A percentile compares a stretch with the other conserved stretches of the same genome.
These are phyloP conservation scores for Oscheius myriophilus DNA, from an alignment of 2,888 invertebrate genomes.

Conservation along the genomic window DNA sequence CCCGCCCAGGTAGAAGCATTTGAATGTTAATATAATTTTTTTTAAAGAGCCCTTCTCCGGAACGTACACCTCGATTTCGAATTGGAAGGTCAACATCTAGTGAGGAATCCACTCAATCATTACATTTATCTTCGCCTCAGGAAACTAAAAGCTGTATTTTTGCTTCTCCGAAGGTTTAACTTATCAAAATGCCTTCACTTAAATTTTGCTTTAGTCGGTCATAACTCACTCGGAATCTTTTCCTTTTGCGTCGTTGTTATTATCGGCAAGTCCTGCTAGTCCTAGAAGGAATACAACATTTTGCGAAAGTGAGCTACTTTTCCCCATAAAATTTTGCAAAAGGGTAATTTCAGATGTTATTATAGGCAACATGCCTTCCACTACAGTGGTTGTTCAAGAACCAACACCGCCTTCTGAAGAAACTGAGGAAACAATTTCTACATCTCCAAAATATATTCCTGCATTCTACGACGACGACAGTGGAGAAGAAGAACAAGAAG, in stretches of 20 bases:
- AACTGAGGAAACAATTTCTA: no score
- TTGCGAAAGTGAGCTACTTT: conserved; percentile 1
- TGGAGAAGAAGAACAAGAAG: no score
- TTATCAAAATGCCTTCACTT: background rate
- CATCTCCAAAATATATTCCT: no score
- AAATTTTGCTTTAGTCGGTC: background rate
- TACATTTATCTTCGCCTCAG: conserved; percentile 3
- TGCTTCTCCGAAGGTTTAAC: conserved; percentile 1
- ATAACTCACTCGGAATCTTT: conserved; percentile 8
- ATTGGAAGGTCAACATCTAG: conserved; percentile 21
- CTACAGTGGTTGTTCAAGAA: background rate
- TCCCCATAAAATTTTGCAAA: no score
- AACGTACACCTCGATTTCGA: background rate
- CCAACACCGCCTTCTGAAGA: no score
- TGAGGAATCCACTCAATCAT: conserved; percentile 22
- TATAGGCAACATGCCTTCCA: background rate
- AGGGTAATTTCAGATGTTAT: background rate
- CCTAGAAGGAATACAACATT: conserved; percentile 1
- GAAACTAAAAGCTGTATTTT: conserved; percentile 12
- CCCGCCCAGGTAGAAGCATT: conserved; percentile 11
- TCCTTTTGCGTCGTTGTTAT: conserved; percentile 14
- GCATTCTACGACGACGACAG: no score
- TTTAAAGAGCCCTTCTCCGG: background rate
- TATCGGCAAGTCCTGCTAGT: background rate
- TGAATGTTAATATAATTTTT: background rate